Base-by-base conservation (phyloP, 2,797 vertebrate species). In the Neostethus bicornis region DNA sequence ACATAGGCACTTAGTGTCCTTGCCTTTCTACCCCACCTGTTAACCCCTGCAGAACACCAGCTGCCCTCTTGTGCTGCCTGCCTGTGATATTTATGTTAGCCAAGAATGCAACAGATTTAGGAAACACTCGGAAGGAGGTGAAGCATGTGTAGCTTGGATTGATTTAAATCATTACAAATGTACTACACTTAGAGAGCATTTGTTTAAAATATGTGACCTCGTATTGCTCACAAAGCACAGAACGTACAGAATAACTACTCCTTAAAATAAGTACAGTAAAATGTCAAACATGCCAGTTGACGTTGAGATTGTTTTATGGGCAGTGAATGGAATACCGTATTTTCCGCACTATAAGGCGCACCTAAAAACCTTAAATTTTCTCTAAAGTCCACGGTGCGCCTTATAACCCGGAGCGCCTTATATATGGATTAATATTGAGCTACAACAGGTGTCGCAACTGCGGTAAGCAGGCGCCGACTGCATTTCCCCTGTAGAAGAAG, bases 1-100 rank as follows among this genome's bases (percentile, higher is more conserved):
- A 70, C 70, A 70, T 54, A 24, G 69, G 66, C 12, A 2, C 47
- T 42, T 39, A 60, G 39, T 48, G 61, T 60, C 66, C 35, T 74
- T 75, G 54, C 45, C 42, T 43, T 65, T 71, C 38, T 26, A 17
- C 60, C 64, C 66, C 80, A 87, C 85, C 85, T 85, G 81, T 81
- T 83, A 29, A 45, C 66, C 55, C 39, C 70, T 45, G 52, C n/a
- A 64, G 79, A 77, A 64, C 35, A 34, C 35, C 65, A 65, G 70
- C 47, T 24, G 28, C 61, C 51, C 53, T 61, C 48, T 28, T 23
- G 39, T 78, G 67, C 57, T 2, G 31, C 54, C 58, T 65, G 59
- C 69, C 51, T 59, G 58, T 20, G 50, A 64, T 83, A 76, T 77
- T 73, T 85, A 66, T 77, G 51, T 77, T 75, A 55, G 48, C 44